phyloP scores from a whole-genome alignment of 2,797 vertebrate species.

The Nyctalus aviator region DNA sequence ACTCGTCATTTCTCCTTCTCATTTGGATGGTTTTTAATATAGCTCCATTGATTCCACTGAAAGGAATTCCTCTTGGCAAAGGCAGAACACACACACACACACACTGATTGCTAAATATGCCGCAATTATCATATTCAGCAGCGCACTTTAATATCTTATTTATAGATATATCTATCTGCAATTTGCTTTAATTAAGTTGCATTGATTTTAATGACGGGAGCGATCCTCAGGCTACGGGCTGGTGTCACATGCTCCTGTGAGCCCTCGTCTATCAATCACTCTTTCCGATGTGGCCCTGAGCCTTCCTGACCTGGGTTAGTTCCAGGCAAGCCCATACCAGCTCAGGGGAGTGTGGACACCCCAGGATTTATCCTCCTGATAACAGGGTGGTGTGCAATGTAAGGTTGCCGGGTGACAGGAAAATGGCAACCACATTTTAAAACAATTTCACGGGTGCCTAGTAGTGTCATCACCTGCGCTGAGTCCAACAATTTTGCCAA shows the following conservation, averaged over 20 bases:
- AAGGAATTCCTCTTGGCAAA: conserved; percentile 91
- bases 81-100: conserved; percentile 90
- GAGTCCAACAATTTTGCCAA: background rate
- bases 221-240: conserved; percentile 85
- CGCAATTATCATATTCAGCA: conserved; percentile 91
- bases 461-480: background rate
- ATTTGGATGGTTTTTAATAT: conserved; percentile 96
- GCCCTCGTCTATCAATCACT: conserved; percentile 81
- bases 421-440: background rate
- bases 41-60: conserved; percentile 94
- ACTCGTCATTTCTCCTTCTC: conserved; percentile 96
- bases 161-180: conserved; percentile 93
- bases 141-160: conserved; percentile 93
- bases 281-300: conserved; percentile 72
- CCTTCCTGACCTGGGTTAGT: conserved; percentile 61
- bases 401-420: background rate
- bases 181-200: conserved; percentile 94
- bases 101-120: conserved; percentile 91
- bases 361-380: background rate
- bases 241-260: conserved; percentile 84
- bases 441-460: background rate
- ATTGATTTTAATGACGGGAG: conserved; percentile 92
- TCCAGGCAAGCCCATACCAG: background rate
- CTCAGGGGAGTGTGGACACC: conserved; percentile 11
- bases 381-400: background rate